Conservation (phyloP, 1,140 invertebrate genomes). For the Dolichoris vasculosae region DNA sequence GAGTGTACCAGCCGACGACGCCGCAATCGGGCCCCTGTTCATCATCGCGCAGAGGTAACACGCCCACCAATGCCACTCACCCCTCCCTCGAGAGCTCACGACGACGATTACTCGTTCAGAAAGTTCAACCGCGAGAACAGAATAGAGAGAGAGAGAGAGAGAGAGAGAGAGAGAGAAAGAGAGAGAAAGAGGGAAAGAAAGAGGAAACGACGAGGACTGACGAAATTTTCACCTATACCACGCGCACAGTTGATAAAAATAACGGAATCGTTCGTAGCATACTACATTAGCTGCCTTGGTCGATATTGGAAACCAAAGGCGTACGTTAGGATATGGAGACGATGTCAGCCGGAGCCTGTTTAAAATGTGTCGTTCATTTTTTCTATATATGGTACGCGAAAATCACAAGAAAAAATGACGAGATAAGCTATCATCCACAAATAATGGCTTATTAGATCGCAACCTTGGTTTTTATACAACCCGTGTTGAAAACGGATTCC, state of each 20-base stretch:
- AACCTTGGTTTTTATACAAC: neutral
- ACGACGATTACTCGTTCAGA: neutral
- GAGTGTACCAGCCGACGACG: conserved; percentile 14
- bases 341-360: neutral
- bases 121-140: neutral
- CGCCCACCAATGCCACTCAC: no score
- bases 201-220: neutral
- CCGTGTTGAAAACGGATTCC: neutral
- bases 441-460: neutral
- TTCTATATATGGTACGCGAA: neutral
- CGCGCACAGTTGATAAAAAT: conserved; percentile 36
- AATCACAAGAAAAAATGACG: neutral
- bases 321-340: neutral
- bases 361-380: neutral
- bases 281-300: neutral
- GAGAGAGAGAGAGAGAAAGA: neutral
- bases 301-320: neutral
- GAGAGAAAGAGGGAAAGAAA: conserved; percentile 17
- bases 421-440: neutral
- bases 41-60: neutral
- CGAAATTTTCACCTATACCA: neutral
- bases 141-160: no score
- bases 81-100: neutral
- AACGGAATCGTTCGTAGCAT: neutral
- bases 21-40: neutral